Evolutionary conservation across 2,888 invertebrate species (phyloP), one percentile per base, ranked within the genome.

Genomic region (Gryllus longicercus): DNA sequence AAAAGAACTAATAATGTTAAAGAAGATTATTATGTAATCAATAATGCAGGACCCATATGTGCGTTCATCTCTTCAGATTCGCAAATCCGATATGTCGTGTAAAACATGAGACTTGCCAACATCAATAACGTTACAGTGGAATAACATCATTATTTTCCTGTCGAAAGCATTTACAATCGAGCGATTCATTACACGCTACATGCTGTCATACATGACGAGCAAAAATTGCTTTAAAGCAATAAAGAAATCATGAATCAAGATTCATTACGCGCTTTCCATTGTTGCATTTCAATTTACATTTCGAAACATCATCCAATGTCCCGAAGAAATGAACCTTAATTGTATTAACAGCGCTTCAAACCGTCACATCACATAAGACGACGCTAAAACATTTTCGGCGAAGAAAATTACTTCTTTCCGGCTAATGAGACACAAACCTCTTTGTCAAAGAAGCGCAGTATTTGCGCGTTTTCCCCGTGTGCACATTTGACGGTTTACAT

Each of bases 321-420:
- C 63, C n/a, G 63, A 63, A 63, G 63, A 63, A 63, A 63, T 63
- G 63, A 63, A n/a, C 38, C 63, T 63, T 63, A n/a, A 63, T 63
- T 63, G 10, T 63, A 63, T 63, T 63, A 63, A 3, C 63, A 5
- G 14, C n/a, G 16, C 63, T 63, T 63, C 63, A 63, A 63, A 14
- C n/a, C n/a, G 14, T 63, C 63, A n/a, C 63, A 63, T n/a, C 14
- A 63, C n/a, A 63, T 63, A 63, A 63, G 63, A 63, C n/a, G 38
- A 38, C 63, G 63, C 16, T 14, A 63, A 63, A 63, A 8, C 14
- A n/a, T 63, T 63, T 63, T n/a, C n/a, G 4, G 14, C 16, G 16
- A 16, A 63, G 16, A 63, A 63, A 63, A 63, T 63, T 63, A 63
- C 63, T n/a, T 63, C 16, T n/a, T 63, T 4, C 4, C 63, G 14